Conservation (phyloP, 2,888 invertebrate genomes). For the Eristalinus sepulchralis region DNA sequence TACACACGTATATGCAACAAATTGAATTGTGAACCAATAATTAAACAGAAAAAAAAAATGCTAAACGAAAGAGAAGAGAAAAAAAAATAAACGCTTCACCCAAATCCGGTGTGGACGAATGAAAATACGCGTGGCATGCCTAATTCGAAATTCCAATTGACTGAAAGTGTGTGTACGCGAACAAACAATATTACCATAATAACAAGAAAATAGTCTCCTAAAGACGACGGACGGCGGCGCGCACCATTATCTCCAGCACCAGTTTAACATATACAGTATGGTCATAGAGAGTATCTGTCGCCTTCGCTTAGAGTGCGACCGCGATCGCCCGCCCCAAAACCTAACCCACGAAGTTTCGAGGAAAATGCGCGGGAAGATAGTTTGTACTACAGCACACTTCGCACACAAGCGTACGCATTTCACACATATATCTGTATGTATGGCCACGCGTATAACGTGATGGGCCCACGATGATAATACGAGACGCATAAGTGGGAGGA, state of each 20-base stretch:
- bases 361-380: slow-evolving; percentile 71
- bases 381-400: slow-evolving; percentile 45
- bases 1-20: not conserved
- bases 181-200: slow-evolving; percentile 67
- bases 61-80: slow-evolving; percentile 38
- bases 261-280: not conserved
- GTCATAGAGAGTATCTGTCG: not conserved
- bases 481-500: slow-evolving; percentile 67
- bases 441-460: slow-evolving; percentile 8
- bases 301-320: not conserved
- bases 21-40: slow-evolving; percentile 4
- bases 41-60: not conserved
- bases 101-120: slow-evolving; percentile 69
- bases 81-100: slow-evolving; percentile 56
- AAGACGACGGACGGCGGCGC: slow-evolving; percentile 48
- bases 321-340: not conserved
- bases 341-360: slow-evolving; percentile 26
- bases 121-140: slow-evolving; percentile 76
- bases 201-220: slow-evolving; percentile 64
- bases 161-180: slow-evolving; percentile 72
- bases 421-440: not conserved
- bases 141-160: slow-evolving; percentile 77
- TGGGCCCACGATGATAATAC: slow-evolving; percentile 68
- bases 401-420: slow-evolving; percentile 2
- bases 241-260: slow-evolving; percentile 45